These are phyloP conservation scores for Dolichotis patagonum DNA, from an alignment of 2,113 vertebrate species.

Conservation along the genomic window DNA sequence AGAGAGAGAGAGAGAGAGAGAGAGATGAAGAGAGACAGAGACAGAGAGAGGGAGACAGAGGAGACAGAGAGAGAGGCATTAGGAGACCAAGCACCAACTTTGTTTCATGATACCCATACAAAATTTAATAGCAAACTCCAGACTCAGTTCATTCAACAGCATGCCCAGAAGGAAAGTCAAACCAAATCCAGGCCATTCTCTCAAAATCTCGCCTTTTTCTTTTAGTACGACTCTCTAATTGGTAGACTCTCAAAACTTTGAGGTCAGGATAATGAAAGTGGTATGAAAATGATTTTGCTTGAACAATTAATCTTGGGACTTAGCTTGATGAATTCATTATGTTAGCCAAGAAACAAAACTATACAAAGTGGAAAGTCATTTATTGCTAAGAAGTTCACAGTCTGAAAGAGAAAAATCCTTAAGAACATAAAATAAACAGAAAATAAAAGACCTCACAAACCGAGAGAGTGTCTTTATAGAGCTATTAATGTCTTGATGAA, in stretches of 20 bases:
- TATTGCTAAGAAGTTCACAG: neutral
- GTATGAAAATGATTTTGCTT: neutral
- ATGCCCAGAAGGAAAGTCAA: slow-evolving; percentile 20
- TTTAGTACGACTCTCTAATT: slow-evolving; percentile 32
- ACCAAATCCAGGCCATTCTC: slow-evolving; percentile 22
- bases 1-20: too few relatives aligned
- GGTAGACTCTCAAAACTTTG: slow-evolving; percentile 37
- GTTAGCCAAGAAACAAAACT: slow-evolving; percentile 47
- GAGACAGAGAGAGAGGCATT: fast-evolving
- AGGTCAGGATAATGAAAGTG: slow-evolving; percentile 38
- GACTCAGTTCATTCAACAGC: slow-evolving; percentile 16
- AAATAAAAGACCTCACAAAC: neutral
- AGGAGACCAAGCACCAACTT: neutral
- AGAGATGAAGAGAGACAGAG: too few relatives aligned
- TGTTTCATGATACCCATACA: neutral
- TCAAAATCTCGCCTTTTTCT: neutral
- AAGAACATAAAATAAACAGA: too few relatives aligned
- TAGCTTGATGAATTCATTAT: neutral
- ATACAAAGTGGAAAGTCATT: slow-evolving; percentile 20
- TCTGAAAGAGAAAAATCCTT: slow-evolving; percentile 23
- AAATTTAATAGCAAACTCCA: slow-evolving; percentile 18
- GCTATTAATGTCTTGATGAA: neutral
- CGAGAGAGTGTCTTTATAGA: neutral
- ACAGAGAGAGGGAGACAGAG: fast-evolving
- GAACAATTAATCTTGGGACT: slow-evolving; percentile 6